phyloP scores from a whole-genome alignment of 2,113 vertebrate genomes.

The Sardina pilchardus region DNA sequence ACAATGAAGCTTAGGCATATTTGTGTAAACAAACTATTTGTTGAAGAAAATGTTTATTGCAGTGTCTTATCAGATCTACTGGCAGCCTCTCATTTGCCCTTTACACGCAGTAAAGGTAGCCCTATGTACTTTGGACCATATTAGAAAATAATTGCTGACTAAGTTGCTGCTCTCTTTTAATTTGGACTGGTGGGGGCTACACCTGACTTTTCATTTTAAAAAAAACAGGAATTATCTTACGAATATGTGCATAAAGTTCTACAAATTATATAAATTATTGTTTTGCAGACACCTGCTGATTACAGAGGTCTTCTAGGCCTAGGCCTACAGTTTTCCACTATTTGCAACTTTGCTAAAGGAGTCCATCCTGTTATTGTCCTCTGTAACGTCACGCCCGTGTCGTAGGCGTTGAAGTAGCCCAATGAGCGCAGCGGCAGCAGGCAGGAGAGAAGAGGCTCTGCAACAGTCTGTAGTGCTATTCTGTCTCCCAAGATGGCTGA shows the following conservation, averaged over 20 bases:
- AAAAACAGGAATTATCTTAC: too few relatives aligned
- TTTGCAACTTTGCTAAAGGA: neutral
- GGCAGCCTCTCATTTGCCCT: neutral
- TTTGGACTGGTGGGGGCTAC: neutral
- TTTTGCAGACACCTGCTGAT: too few relatives aligned
- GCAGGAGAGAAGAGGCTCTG: neutral
- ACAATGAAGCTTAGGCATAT: too few relatives aligned
- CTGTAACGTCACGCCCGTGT: neutral
- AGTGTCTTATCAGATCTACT: neutral
- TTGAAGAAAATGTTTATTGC: too few relatives aligned
- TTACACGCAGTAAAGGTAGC: neutral
- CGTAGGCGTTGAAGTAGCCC: constrained; percentile 2
- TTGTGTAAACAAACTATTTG: too few relatives aligned
- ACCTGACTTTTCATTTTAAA: too few relatives aligned
- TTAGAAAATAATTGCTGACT: neutral
- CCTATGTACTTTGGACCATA: constrained; percentile 1
- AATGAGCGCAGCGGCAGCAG: neutral
- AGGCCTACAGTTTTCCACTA: neutral
- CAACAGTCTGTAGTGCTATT: constrained; percentile 3
- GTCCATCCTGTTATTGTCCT: constrained; percentile 2
- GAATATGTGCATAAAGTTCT: neutral
- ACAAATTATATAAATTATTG: neutral
- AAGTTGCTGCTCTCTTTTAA: neutral
- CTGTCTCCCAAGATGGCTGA: constrained; percentile 50
- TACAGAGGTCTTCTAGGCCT: neutral